Evolutionary conservation across 2,888 invertebrate species (phyloP), one percentile per base, ranked within the genome.

Genomic region (Cantharis nigra): DNA sequence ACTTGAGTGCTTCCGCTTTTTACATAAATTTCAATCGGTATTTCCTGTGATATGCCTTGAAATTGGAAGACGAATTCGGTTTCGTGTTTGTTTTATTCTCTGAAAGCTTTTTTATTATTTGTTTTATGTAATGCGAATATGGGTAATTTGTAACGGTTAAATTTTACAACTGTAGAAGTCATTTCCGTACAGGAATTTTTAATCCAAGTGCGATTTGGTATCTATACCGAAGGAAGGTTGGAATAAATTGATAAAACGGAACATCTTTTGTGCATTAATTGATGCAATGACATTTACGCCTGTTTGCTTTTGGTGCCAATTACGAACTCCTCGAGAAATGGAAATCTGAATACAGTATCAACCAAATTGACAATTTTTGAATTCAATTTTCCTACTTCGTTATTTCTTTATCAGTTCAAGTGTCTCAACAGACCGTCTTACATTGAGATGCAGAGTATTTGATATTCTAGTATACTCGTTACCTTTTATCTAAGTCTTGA

Each of bases 1-100:
- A 75, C 75, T 75, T 67, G 75, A 75, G 75, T 67, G 75, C 70
- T 75, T 75, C 75, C 75, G 75, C 75, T 75, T 75, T 75, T 73
- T 75, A 70, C 75, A 75, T 75, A 70, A 75, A 75, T 75, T 75
- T 75, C 63, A 64, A 64, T 70, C 75, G 75, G 65, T 64, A 33
- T 75, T 75, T 71, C 71, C 75, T 70, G 70, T 75, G 74, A 70
- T 69, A 69, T 63, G 74, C 74, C 65, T 65, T 71, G 75, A 70
- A 75, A 75, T 75, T 70, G 65, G 70, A 71, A 75, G 70, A 70
- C 70, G 75, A 75, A 65, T 69, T 70, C 65, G 69, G 49, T 63
- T 67, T 69, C 69, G 69, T 69, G 62, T 74, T 74, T 69, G 70
- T 70, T 75, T 75, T 75, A 75, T 75, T 70, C 65, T 18, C 30